Percentiles rank a stretch among this genome's conserved stretches.
phyloP scores from a whole-genome alignment of 2,113 vertebrate species.

The Lanius collurio region DNA sequence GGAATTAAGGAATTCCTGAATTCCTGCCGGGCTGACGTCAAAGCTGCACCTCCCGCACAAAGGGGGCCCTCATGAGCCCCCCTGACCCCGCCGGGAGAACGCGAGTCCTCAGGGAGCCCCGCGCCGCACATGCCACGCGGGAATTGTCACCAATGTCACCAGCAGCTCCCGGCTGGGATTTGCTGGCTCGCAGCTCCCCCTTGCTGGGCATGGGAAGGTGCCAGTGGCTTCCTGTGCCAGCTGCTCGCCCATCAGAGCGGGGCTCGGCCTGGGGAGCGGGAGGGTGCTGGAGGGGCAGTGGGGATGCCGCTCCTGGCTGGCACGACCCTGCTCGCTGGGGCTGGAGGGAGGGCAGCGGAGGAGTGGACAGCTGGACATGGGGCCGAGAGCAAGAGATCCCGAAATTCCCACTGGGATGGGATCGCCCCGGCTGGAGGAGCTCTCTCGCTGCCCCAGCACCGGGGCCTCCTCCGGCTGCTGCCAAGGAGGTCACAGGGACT shows the following conservation, averaged over 20 bases:
- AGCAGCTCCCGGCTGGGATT: background rate
- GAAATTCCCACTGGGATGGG: fast-evolving
- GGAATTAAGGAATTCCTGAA: constrained; percentile 72
- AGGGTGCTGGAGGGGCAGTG: background rate
- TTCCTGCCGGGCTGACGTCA: constrained; percentile 66
- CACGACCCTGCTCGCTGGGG: background rate
- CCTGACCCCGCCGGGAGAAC: background rate
- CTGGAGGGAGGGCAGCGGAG: background rate
- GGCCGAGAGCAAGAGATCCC: fast-evolving
- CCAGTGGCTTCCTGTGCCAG: background rate
- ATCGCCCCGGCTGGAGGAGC: background rate
- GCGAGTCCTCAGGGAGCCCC: constrained; percentile 49
- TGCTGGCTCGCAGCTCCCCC: background rate
- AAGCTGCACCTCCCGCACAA: constrained; percentile 59
- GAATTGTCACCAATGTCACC: background rate
- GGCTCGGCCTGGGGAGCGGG: background rate
- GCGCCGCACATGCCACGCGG: background rate
- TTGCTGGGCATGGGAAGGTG: background rate
- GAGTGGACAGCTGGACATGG: background rate
- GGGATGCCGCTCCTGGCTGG: background rate
- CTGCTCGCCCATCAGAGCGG: background rate
- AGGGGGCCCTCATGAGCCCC: constrained; percentile 14
- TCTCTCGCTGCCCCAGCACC: fast-evolving
- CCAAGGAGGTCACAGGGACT: background rate
- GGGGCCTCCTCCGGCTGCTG: background rate